phyloP scores from a whole-genome alignment of 2,113 vertebrate species.

The Sinosuthora webbiana region DNA sequence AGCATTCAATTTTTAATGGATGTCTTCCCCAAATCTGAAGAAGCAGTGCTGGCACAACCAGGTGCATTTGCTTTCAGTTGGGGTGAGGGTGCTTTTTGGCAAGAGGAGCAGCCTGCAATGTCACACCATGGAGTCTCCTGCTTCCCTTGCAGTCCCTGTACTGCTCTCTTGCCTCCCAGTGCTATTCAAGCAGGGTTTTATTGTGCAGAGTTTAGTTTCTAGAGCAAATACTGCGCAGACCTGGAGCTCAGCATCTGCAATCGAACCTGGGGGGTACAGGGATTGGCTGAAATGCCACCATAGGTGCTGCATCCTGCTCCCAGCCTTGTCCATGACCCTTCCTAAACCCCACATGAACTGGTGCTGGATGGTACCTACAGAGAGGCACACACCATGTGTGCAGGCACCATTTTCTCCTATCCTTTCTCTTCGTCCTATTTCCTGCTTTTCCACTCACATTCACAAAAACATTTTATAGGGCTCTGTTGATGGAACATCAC shows the following conservation, averaged over 20 bases:
- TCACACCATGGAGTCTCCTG: not conserved
- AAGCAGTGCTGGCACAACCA: rapidly evolving
- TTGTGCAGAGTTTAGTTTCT: not conserved
- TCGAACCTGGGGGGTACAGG: rapidly evolving
- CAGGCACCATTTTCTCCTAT: not conserved
- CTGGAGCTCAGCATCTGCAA: not conserved
- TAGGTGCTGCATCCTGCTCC: not conserved
- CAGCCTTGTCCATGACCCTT: rapidly evolving
- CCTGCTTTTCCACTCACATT: not conserved
- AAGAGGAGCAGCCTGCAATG: not conserved
- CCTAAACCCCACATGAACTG: not conserved
- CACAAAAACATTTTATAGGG: not conserved
- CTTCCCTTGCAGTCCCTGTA: rapidly evolving
- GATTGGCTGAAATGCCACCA: not conserved
- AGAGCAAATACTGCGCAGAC: not conserved
- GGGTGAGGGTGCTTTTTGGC: not conserved
- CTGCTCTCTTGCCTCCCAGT: rapidly evolving
- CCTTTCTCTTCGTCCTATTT: too few species aligned
- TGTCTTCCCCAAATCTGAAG: not conserved
- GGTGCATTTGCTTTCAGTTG: not conserved
- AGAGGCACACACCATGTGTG: not conserved
- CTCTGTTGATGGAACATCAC: rapidly evolving
- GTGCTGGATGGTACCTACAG: not conserved
- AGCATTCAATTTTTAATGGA: not conserved
- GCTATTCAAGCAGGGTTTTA: not conserved